These are phyloP conservation scores for Chaenocephalus aceratus DNA, from an alignment of 2,113 vertebrate species.

Conservation along the genomic window DNA sequence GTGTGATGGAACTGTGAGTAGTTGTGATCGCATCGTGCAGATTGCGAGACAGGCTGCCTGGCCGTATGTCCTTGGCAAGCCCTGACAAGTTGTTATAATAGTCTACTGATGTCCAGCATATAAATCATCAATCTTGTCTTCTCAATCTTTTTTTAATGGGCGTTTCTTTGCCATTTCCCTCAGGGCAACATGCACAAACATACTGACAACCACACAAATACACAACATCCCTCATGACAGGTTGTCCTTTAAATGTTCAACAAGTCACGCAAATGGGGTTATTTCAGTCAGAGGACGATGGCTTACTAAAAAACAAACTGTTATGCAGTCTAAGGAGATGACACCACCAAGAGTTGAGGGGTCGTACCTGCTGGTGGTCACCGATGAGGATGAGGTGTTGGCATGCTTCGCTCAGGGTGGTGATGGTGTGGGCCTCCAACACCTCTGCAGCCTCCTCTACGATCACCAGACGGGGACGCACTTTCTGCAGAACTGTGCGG, in stretches of 20 bases:
- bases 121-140: constrained; percentile 34
- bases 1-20: constrained; percentile 50
- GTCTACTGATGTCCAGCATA: constrained; percentile 59
- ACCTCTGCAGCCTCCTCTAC: constrained; percentile 97
- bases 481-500: constrained; percentile 87
- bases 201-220: constrained; percentile 3
- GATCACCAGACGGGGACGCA: constrained; percentile 88
- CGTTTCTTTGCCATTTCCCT: constrained; percentile 21
- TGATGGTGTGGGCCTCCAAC: constrained; percentile 94
- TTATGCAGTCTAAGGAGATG: not conserved
- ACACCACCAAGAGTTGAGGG: not conserved
- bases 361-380: constrained; percentile 94
- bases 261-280: not conserved
- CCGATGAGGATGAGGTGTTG: constrained; percentile 97
- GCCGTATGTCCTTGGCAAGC: constrained; percentile 73
- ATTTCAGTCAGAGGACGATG: not conserved
- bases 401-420: constrained; percentile 90
- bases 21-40: constrained; percentile 57
- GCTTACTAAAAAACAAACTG: not conserved
- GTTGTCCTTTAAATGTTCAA: constrained; percentile 13
- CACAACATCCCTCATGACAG: constrained; percentile 18
- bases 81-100: constrained; percentile 58
- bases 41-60: constrained; percentile 68
- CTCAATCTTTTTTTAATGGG: constrained; percentile 35
- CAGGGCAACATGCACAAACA: constrained; percentile 16